Base-by-base conservation (phyloP, 2,113 vertebrate genomes). In the Callipepla californica region DNA sequence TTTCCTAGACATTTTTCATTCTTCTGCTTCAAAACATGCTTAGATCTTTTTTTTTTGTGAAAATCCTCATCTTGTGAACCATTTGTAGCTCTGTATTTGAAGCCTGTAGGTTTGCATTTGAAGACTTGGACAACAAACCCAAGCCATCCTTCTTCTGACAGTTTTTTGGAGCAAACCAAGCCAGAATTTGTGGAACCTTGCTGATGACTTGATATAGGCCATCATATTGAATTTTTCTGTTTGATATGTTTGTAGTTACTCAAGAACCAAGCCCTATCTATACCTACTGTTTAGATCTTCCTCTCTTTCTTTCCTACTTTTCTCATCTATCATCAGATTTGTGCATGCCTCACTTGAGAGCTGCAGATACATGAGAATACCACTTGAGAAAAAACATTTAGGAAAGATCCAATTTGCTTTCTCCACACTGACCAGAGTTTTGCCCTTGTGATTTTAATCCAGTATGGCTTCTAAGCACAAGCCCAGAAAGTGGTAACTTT, bases 271-370 rank as follows among this genome's bases (percentile, higher is more conserved):
- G 0, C 1, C 14, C 16, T 8, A 2, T 15, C 26, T 26, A 45
- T 4, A 45, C 2, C 4, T 65, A 20, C 26, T 45, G 0, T 67
- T 76, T 13, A 8, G 5, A 36, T n/a, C 48, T 79, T 70, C 80
- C 14, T 32, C 8, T 42, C 58, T 65, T 72, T 19, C 11, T 51
- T 55, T 47, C 13, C 22, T 50, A 15, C 8, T 85, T 85, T 68
- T 75, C 30, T 81, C 40, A 36, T 4, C 20, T 4, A 1, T 48
- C 32, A 59, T 19, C 21, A 89, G 28, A 40, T 20, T 25, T 40
- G n/a, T 48, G 10, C 1, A 0, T 53, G 26, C 21, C 45, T 77
- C 2, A 7, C 42, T 15, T 61, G 25, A 34, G 6, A 72, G 12
- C 17, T 22, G 16, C 42, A 81, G 45, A 30, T 1, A 70, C 0